Conservation (phyloP, 2,113 vertebrate species). For the Ondatra zibethicus region DNA sequence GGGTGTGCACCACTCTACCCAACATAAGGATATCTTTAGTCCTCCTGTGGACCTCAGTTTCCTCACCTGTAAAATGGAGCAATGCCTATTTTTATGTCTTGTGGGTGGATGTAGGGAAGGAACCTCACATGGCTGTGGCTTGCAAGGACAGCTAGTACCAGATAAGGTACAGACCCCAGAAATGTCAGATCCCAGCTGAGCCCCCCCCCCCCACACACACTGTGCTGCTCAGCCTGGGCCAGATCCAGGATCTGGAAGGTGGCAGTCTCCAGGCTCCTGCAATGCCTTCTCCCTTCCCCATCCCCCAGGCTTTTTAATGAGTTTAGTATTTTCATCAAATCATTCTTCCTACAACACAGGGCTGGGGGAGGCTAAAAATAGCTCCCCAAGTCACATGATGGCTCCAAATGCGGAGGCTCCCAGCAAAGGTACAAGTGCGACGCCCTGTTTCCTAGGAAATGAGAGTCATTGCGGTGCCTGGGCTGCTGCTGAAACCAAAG, state of each 20-base stretch:
- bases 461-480: slow-evolving; percentile 71
- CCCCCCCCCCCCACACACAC: no score
- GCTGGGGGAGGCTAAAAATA: slow-evolving; percentile 80
- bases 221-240: background rate
- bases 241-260: background rate
- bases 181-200: background rate
- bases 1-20: background rate
- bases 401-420: slow-evolving; percentile 76
- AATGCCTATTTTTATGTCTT: background rate
- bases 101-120: background rate
- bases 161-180: background rate
- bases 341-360: slow-evolving; percentile 76
- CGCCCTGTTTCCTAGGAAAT: slow-evolving; percentile 83
- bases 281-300: slow-evolving; percentile 4
- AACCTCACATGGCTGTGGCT: background rate
- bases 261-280: background rate
- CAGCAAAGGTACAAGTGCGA: slow-evolving; percentile 76
- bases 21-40: background rate
- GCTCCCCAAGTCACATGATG: slow-evolving; percentile 63
- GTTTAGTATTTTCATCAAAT: slow-evolving; percentile 82
- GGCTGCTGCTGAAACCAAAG: slow-evolving; percentile 51
- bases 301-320: slow-evolving; percentile 77
- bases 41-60: background rate
- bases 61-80: background rate
- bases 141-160: background rate